Conservation (phyloP, 2,113 vertebrate species). For the Plecotus auritus region DNA sequence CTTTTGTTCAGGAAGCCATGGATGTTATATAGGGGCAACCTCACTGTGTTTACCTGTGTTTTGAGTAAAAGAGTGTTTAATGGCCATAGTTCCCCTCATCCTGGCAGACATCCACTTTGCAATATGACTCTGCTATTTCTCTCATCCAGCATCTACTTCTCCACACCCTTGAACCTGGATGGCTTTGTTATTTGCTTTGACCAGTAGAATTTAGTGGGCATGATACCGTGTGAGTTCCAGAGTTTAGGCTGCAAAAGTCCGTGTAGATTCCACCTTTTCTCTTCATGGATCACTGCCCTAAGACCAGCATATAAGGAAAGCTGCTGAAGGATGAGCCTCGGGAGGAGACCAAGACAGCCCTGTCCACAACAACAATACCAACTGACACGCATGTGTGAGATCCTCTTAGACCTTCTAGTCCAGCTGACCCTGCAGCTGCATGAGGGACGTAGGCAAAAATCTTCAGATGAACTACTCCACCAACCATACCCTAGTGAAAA, state of each 20-base stretch:
- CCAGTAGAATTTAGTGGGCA: neutral
- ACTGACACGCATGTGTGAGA: neutral
- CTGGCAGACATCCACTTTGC: neutral
- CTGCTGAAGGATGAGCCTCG: neutral
- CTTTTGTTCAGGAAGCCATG: neutral
- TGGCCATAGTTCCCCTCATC: neutral
- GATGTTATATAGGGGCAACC: neutral
- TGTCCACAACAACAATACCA: neutral
- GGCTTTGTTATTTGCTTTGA: neutral
- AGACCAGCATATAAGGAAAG: neutral
- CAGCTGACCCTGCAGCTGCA: neutral
- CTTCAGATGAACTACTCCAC: neutral
- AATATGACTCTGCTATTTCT: neutral
- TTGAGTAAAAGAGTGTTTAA: neutral
- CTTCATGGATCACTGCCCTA: neutral
- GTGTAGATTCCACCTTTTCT: neutral
- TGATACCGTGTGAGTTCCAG: neutral
- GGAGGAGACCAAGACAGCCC: neutral
- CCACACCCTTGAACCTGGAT: neutral
- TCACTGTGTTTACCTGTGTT: neutral
- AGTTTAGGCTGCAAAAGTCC: neutral
- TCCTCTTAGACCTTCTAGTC: neutral
- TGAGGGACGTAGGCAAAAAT: neutral
- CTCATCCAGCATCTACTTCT: neutral
- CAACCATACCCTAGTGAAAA: neutral